These are phyloP conservation scores for Spea hammondii DNA, from an alignment of 2,797 vertebrate genomes.

Conservation along the genomic window DNA sequence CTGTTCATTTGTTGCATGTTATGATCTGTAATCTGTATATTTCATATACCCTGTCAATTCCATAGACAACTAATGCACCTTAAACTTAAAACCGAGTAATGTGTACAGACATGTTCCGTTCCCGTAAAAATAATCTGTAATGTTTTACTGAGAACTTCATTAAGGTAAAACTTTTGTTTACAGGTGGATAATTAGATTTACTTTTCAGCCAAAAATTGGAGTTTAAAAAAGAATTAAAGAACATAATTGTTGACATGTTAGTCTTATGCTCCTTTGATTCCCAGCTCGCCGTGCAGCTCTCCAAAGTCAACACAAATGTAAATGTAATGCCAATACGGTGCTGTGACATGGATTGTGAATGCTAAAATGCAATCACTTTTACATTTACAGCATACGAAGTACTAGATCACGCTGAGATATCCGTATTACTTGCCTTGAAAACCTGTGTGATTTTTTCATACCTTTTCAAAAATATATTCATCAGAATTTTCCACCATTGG, in stretches of 20 bases:
- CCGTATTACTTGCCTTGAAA: not conserved
- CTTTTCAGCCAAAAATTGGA: constrained; percentile 9
- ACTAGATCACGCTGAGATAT: not conserved
- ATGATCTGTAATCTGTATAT: too few relatives aligned
- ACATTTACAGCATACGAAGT: constrained; percentile 7
- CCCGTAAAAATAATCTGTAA: not conserved
- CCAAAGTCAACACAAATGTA: constrained; percentile 9
- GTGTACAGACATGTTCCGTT: not conserved
- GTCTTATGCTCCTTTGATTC: constrained; percentile 9
- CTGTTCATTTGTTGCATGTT: too few relatives aligned
- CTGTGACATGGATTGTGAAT: not conserved
- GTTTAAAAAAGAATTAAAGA: constrained; percentile 13
- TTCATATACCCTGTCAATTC: too few relatives aligned
- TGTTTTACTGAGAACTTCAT: constrained; percentile 9
- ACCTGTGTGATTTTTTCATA: not conserved
- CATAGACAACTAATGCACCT: too few relatives aligned
- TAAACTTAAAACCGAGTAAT: not conserved
- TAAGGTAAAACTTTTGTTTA: constrained; percentile 6
- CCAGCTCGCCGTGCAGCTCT: not conserved
- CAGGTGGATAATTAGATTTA: constrained; percentile 25
- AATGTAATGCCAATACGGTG: constrained; percentile 3
- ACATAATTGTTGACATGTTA: constrained; percentile 2
- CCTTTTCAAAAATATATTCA: not conserved
- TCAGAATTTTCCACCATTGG: not conserved
- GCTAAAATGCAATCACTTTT: constrained; percentile 2